Percentiles rank a stretch among this genome's conserved stretches.
Conservation (phyloP, 2,113 vertebrate genomes). For the Saimiri boliviensis region DNA sequence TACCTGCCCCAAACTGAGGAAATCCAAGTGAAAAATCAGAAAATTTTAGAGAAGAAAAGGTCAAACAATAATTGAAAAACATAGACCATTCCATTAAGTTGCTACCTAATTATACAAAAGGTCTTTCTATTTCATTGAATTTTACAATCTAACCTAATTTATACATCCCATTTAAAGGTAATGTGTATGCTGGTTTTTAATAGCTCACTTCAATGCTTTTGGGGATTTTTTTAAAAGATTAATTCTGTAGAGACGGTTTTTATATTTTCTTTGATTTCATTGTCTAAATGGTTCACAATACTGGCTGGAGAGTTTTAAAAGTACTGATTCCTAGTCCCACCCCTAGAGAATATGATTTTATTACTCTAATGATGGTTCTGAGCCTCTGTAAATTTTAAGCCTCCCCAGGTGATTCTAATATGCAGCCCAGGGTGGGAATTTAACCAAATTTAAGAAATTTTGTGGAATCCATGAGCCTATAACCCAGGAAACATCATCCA, state of each 20-base stretch:
- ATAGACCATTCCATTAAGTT: not conserved
- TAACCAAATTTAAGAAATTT: not conserved
- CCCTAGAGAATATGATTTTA: not conserved
- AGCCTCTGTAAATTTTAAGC: not conserved
- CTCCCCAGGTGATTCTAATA: not conserved
- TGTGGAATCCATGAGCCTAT: not conserved
- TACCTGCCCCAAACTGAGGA: not conserved
- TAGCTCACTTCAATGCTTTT: not conserved
- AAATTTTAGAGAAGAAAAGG: not conserved
- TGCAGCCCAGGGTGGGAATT: not conserved
- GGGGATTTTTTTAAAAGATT: not conserved
- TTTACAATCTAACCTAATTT: conserved; percentile 17
- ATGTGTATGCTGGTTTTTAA: not conserved
- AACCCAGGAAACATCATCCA: not conserved
- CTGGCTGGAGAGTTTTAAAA: not conserved
- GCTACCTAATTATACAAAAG: not conserved
- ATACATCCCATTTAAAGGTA: not conserved
- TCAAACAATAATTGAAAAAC: not conserved
- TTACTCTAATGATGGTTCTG: not conserved
- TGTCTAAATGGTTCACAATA: not conserved
- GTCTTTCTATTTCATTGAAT: conserved; percentile 13
- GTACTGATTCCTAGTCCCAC: not conserved
- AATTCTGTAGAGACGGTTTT: not conserved
- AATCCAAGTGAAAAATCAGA: not conserved
- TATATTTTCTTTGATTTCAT: not conserved